Percentiles rank a stretch among this genome's conserved stretches.
Evolutionary conservation across 2,797 vertebrate species (phyloP).

Genomic region (Phoeniculus purpureus): DNA sequence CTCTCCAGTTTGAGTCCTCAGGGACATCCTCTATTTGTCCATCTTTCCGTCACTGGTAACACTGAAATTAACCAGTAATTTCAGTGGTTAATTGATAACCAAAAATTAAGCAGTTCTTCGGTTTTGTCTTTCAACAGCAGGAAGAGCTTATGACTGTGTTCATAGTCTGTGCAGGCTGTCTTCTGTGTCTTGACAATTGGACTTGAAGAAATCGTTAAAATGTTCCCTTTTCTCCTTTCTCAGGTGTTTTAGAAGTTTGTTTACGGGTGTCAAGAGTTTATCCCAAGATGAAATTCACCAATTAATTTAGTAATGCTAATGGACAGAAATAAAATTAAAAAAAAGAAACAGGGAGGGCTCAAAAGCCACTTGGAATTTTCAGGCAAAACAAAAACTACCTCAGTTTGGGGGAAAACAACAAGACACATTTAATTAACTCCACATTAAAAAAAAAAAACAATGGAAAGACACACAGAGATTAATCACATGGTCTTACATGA

Average conservation of each 20-base stretch:
- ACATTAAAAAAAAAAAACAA: too few relatives aligned
- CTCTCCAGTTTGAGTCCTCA: not conserved
- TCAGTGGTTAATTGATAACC: too few relatives aligned
- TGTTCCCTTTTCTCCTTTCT: not conserved
- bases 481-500: too few relatives aligned
- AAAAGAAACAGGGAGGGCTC: too few relatives aligned
- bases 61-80: not conserved
- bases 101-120: not conserved
- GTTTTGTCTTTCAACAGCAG: not conserved
- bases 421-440: too few relatives aligned
- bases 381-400: too few relatives aligned
- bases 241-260: not conserved
- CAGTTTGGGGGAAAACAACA: too few relatives aligned
- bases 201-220: not conserved
- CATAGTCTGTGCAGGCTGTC: not conserved
- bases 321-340: too few relatives aligned
- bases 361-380: too few relatives aligned
- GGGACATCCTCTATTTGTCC: not conserved
- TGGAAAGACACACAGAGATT: too few relatives aligned
- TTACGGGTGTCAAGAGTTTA: not conserved
- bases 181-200: not conserved
- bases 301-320: too few relatives aligned
- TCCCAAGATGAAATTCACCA: too few relatives aligned
- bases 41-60: not conserved
- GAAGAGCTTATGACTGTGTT: not conserved